Base-by-base conservation (phyloP, 2,113 vertebrate species). In the Pachycephala philippinensis region DNA sequence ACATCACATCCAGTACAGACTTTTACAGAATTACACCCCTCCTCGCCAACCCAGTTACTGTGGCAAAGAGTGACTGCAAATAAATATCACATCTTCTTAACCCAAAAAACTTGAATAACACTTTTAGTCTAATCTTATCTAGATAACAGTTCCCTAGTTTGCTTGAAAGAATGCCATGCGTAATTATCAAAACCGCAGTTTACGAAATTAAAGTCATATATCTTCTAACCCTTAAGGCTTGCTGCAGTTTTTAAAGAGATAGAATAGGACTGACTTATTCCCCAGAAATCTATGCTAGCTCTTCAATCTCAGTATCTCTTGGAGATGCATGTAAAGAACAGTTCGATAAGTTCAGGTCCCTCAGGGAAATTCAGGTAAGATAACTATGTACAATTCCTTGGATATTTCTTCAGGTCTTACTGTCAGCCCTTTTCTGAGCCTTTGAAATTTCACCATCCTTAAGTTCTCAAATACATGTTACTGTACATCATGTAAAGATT, bases 41-140 rank as follows among this genome's bases (percentile, higher is more conserved):
- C 10, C 30, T 15, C 2, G 7, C 6, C 12, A 11, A 2, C 3
- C 11, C 0, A 0, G 23, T 59, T 39, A 88, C 20, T 39, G 7
- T 11, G 15, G 13, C 63, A 76, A 87, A 71, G 31, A 57, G 3
- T 42, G 42, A 74, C 28, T 77, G 9, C 22, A 14, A 78, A 61
- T n/a, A 60, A 81, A 65, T 28, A 59, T 54, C 47, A 70, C 6
- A 37, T 28, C 2, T 3, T 16, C 40, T 14, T 28, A 56, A 35
- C 15, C 5, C 9, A 13, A 15, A 15, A 56, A 63, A 11, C 14
- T 30, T 42, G 3, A 39, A 31, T 14, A 52, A 30, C 60, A 57
- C 28, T 10, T 89, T 61, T 21, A 72, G 18, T 69, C 21, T 22
- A 56, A 44, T 47, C 12, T 64, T 52, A 74, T 20, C 40, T 42